phyloP scores from a whole-genome alignment of 2,797 vertebrate genomes.

The Alosa sapidissima region DNA sequence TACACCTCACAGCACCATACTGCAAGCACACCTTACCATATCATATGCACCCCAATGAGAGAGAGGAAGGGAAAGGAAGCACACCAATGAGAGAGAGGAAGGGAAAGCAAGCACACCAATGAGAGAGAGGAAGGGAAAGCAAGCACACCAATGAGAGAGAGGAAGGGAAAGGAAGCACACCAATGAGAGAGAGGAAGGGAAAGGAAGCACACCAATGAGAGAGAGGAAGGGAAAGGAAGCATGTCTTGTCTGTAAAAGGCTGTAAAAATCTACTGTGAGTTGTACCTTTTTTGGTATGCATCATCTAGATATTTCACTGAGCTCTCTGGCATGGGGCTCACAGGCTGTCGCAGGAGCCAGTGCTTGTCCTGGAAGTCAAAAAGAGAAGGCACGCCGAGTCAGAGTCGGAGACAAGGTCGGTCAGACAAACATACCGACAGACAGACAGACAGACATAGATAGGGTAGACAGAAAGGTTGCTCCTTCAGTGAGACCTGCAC shows the following conservation, averaged over 20 bases:
- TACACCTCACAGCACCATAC: too few species aligned
- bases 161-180: too few species aligned
- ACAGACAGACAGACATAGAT: neutral
- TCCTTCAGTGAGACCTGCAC: neutral
- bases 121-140: too few species aligned
- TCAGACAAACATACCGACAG: neutral
- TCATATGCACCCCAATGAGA: too few species aligned
- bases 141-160: too few species aligned
- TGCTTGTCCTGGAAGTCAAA: slow-evolving; percentile 73
- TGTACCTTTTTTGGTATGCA: slow-evolving; percentile 71
- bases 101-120: too few species aligned
- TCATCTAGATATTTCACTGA: slow-evolving; percentile 72
- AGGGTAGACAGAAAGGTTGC: neutral
- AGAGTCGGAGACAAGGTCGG: neutral
- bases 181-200: too few species aligned
- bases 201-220: too few species aligned
- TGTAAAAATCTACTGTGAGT: neutral
- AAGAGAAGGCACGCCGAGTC: neutral
- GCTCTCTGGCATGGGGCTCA: slow-evolving; percentile 73
- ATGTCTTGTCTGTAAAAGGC: neutral
- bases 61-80: too few species aligned
- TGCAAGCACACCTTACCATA: too few species aligned
- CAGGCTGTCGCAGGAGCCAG: slow-evolving; percentile 79
- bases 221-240: neutral
- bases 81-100: too few species aligned